Conservation (phyloP, 2,888 invertebrate species). For the Laspeyria flexula region DNA sequence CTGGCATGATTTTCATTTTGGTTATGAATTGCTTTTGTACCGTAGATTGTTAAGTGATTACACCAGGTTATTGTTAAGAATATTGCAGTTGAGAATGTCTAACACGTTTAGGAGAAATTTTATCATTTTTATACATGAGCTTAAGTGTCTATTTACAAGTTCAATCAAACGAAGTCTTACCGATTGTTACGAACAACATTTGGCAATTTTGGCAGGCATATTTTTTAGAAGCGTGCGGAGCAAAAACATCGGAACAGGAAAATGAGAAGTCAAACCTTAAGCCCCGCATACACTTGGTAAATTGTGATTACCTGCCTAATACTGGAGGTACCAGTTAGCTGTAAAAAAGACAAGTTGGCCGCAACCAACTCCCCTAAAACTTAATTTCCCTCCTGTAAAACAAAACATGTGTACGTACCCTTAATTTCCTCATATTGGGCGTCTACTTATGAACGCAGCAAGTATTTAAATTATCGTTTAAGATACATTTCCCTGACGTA, state of each 20-base stretch:
- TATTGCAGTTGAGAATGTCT: not conserved
- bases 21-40: slow-evolving; percentile 11
- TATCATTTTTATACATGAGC: too few species aligned
- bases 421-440: slow-evolving; percentile 54
- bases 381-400: slow-evolving; percentile 49
- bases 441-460: slow-evolving; percentile 44
- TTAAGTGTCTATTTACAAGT: too few species aligned
- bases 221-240: too few species aligned
- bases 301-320: too few species aligned
- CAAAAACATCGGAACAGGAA: too few species aligned
- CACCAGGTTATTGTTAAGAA: not conserved
- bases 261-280: too few species aligned
- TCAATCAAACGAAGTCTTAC: too few species aligned
- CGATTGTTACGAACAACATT: too few species aligned
- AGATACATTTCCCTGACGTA: slow-evolving; percentile 32
- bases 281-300: too few species aligned
- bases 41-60: not conserved
- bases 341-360: not conserved
- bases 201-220: too few species aligned
- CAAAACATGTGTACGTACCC: slow-evolving; percentile 60
- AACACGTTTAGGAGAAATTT: too few species aligned
- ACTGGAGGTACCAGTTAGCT: too few species aligned
- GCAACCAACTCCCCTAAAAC: slow-evolving; percentile 48
- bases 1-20: slow-evolving; percentile 14
- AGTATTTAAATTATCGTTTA: slow-evolving; percentile 58